Base-by-base conservation (phyloP, 2,797 vertebrate genomes). In the Muscicapa striata region DNA sequence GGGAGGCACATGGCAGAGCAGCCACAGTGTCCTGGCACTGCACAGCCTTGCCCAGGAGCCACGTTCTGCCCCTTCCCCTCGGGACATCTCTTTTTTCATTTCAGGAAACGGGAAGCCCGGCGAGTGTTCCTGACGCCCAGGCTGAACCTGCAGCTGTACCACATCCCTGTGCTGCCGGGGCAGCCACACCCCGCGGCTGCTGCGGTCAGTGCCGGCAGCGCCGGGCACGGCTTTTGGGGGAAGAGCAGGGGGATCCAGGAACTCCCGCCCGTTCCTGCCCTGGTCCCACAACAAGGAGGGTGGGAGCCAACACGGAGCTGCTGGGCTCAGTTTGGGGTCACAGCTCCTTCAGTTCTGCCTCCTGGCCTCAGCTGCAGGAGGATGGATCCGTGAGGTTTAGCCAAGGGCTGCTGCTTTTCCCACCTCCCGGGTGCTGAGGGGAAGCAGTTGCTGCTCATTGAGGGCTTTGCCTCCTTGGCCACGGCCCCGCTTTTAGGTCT, bases 91-190 rank as follows among this genome's bases (percentile, higher is more conserved):
- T 6, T 45, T 19, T 29, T 21, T 46, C 77, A 5, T 72, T 94
- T 64, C 97, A 99, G 99, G 98, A 99, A 99, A 97, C 98, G 98
- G 89, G 99, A 99, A 96, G 98, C 98, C 1, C 97, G 98, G 15
- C 97, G 98, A 49, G 98, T 98, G 66, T 99, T 98, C 97, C 98
- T 99, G 74, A 99, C 98, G 2, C 97, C 97, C 79, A 98, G 98
- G 97, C 97, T 99, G 94, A 98, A 98, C 96, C 97, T 99, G 74
- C 98, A 99, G 94, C 98, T 99, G 97, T 99, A 99, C 97, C 98
- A 99, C 96, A 98, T 99, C 94, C 99, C 99, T 0, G 98, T 99
- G 34, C 82, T 96, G 87, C 88, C 72, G 0, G 95, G 90, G 11
- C 93, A 93, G 23, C 30, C 72, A 5, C 55, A 83, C 15, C n/a